These are phyloP conservation scores for Eupeodes latifasciatus DNA, from an alignment of 2,888 invertebrate species.

Conservation along the genomic window DNA sequence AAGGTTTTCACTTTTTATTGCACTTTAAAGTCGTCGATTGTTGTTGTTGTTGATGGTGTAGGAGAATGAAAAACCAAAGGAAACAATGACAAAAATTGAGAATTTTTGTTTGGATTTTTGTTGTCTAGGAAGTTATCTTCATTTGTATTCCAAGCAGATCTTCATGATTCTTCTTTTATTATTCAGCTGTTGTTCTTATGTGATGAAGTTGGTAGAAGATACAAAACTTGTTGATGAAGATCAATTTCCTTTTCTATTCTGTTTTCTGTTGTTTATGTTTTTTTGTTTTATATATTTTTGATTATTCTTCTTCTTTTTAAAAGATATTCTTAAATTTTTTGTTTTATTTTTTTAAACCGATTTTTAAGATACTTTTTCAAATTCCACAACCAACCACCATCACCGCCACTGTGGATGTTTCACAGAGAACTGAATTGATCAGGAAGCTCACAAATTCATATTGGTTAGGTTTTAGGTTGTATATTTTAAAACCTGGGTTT, in stretches of 20 bases:
- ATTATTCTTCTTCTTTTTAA: background rate
- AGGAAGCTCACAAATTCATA: slow-evolving; percentile 54
- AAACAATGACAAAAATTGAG: slow-evolving; percentile 65
- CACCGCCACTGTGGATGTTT: slow-evolving; percentile 61
- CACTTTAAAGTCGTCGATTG: slow-evolving; percentile 20
- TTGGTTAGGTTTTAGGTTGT: slow-evolving; percentile 9
- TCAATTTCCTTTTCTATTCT: slow-evolving; percentile 48
- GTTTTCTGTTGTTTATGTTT: slow-evolving; percentile 21
- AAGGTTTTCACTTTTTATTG: slow-evolving; percentile 73
- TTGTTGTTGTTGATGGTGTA: background rate
- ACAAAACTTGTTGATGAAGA: slow-evolving; percentile 47
- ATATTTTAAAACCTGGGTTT: slow-evolving; percentile 18
- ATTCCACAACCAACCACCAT: slow-evolving; percentile 38
- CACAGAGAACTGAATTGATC: slow-evolving; percentile 66
- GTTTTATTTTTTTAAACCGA: background rate
- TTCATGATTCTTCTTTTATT: slow-evolving; percentile 42
- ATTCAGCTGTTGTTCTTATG: slow-evolving; percentile 58
- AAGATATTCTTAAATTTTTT: background rate
- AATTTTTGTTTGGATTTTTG: slow-evolving; percentile 62
- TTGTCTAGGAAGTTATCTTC: slow-evolving; percentile 41
- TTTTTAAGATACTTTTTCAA: slow-evolving; percentile 15
- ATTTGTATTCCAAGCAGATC: slow-evolving; percentile 62
- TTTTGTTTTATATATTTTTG: slow-evolving; percentile 11
- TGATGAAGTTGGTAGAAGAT: slow-evolving; percentile 4
- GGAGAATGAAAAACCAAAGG: slow-evolving; percentile 4